These are phyloP conservation scores for Mactromeris polynyma DNA, from an alignment of 2,888 invertebrate genomes.

Conservation along the genomic window DNA sequence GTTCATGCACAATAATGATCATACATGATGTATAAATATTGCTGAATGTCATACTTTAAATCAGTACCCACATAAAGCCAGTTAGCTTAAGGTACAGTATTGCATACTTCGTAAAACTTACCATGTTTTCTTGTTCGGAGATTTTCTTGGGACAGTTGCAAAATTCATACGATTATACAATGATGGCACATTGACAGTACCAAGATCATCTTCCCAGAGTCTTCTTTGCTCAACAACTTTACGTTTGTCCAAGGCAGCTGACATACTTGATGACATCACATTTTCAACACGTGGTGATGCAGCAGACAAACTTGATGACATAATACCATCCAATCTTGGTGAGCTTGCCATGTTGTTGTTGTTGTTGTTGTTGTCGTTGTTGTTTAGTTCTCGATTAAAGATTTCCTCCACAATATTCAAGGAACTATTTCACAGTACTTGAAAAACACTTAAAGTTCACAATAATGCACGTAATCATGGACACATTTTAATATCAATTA, in stretches of 20 bases:
- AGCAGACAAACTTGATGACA: conserved; percentile 39
- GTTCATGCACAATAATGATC: too few species aligned
- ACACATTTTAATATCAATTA: background rate
- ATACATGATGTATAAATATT: too few species aligned
- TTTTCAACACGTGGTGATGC: conserved; percentile 30
- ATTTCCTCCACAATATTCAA: background rate
- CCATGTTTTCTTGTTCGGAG: conserved; percentile 82
- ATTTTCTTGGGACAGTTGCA: conserved; percentile 81
- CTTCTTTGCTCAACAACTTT: conserved; percentile 69
- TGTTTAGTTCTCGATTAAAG: too few species aligned
- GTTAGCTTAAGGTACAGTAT: too few species aligned
- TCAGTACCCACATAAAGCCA: too few species aligned
- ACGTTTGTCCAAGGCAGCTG: conserved; percentile 60
- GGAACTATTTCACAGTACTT: too few species aligned
- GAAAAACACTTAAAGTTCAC: too few species aligned
- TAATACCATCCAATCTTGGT: conserved; percentile 30
- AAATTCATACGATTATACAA: conserved; percentile 83
- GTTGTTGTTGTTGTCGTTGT: too few species aligned
- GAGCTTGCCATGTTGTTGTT: conserved; percentile 27
- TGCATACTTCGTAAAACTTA: conserved; percentile 66
- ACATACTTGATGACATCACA: conserved; percentile 61
- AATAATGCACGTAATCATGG: background rate
- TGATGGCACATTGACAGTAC: conserved; percentile 75
- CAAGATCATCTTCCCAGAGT: conserved; percentile 78
- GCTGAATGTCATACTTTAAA: too few species aligned